Evolutionary conservation across 1,140 invertebrate genomes (phyloP).

Genomic region (Bombus terrestris): DNA sequence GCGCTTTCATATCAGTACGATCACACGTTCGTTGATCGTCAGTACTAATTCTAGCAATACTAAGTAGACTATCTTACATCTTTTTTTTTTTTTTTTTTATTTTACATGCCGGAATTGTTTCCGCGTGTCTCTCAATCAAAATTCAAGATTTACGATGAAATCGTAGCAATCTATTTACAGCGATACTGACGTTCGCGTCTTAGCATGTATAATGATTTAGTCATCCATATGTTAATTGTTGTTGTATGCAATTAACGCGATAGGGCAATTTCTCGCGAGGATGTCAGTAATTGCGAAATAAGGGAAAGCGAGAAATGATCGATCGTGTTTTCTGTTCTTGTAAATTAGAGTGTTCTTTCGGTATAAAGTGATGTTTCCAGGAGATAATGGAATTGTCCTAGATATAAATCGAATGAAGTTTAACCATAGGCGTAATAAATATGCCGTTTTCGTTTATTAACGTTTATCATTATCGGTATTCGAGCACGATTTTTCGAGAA

Average conservation of each 20-base stretch:
- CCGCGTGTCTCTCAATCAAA: conserved; percentile 51
- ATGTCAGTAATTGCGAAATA: background rate
- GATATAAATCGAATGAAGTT: conserved; percentile 17
- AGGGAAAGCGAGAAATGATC: conserved; percentile 7
- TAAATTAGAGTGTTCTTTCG: conserved; percentile 25
- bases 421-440: background rate
- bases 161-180: conserved; percentile 34
- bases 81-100: conserved; percentile 9
- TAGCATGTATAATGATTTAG: conserved; percentile 64
- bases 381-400: conserved; percentile 15
- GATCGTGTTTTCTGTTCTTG: conserved; percentile 29
- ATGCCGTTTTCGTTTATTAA: conserved; percentile 22
- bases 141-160: conserved; percentile 53
- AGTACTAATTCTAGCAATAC: conserved; percentile 59
- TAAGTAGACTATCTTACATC: conserved; percentile 47
- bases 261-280: conserved; percentile 32
- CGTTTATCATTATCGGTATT: conserved; percentile 4
- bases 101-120: conserved; percentile 3
- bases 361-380: background rate
- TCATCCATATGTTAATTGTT: conserved; percentile 59
- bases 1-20: conserved; percentile 53
- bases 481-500: background rate
- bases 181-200: conserved; percentile 33
- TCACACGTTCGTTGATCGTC: conserved; percentile 48
- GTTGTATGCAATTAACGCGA: conserved; percentile 40